These are phyloP conservation scores for Serilophus lunatus DNA, from an alignment of 2,113 vertebrate species.

Conservation along the genomic window DNA sequence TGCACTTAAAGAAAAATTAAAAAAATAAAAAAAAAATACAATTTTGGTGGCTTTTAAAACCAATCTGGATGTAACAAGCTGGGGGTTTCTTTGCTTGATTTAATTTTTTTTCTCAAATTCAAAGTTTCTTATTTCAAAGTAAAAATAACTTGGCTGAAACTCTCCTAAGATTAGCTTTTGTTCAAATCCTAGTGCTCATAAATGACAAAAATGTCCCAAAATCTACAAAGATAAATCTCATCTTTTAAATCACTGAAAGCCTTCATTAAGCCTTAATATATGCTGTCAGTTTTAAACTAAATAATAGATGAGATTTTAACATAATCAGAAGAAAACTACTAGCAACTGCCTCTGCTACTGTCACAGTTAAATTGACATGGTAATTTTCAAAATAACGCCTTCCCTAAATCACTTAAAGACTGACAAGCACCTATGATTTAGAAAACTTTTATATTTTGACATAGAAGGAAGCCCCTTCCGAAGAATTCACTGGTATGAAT, in stretches of 20 bases:
- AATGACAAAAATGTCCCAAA: conserved; percentile 49
- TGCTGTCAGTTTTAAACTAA: conserved; percentile 84
- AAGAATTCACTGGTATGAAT: background rate
- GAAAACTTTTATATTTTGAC: conserved; percentile 56
- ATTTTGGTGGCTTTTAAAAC: background rate
- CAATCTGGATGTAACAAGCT: background rate
- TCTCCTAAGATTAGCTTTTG: conserved; percentile 68
- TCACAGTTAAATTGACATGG: conserved; percentile 81
- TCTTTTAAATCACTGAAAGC: conserved; percentile 79
- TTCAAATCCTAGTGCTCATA: conserved; percentile 57
- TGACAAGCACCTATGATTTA: conserved; percentile 62
- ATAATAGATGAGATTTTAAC: conserved; percentile 87
- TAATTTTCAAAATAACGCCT: conserved; percentile 77
- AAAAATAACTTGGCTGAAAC: conserved; percentile 61
- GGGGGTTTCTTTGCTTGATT: background rate
- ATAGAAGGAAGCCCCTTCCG: conserved; percentile 12
- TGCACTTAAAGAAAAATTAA: too few species aligned
- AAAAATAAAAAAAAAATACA: too few species aligned
- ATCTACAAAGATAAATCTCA: conserved; percentile 76
- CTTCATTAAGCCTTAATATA: conserved; percentile 84
- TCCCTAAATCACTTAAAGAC: conserved; percentile 58
- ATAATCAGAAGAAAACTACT: conserved; percentile 88
- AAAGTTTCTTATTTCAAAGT: conserved; percentile 39
- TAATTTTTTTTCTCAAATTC: background rate
- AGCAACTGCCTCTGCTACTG: conserved; percentile 81